Evolutionary conservation across 2,113 vertebrate species (phyloP).

Genomic region (Pimephales promelas): DNA sequence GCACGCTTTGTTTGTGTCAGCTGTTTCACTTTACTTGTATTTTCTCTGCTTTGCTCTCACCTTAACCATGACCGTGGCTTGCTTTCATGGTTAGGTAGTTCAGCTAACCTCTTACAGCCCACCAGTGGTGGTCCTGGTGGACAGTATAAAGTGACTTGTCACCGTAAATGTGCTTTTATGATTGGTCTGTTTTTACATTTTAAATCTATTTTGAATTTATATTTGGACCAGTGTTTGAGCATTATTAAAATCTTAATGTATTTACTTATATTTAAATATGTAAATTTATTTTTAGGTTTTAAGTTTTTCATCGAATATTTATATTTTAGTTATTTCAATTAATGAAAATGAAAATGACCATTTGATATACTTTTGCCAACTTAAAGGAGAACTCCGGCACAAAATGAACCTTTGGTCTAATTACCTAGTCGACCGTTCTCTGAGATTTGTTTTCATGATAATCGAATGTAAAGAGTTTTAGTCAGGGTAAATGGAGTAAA

Average conservation of each 20-base stretch:
- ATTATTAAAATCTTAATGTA: not conserved
- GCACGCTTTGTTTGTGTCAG: slow-evolving; percentile 6
- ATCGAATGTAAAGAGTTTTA: too few relatives aligned
- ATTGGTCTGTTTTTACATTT: slow-evolving; percentile 24
- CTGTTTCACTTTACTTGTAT: slow-evolving; percentile 55
- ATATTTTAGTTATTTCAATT: too few relatives aligned
- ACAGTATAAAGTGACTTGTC: slow-evolving; percentile 25
- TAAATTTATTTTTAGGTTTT: too few relatives aligned
- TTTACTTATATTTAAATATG: not conserved
- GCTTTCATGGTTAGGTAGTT: slow-evolving; percentile 51
- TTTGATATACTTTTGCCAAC: too few relatives aligned
- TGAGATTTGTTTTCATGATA: too few relatives aligned
- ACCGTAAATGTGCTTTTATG: slow-evolving; percentile 8
- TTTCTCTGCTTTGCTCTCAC: slow-evolving; percentile 41
- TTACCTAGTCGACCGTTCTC: too few relatives aligned
- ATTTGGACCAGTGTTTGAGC: not conserved
- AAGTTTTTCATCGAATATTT: too few relatives aligned
- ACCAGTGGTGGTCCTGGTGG: slow-evolving; percentile 14
- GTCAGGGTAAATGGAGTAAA: too few relatives aligned
- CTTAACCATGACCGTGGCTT: slow-evolving; percentile 32
- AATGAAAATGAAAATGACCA: too few relatives aligned
- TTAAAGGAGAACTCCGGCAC: too few relatives aligned
- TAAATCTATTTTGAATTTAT: not conserved
- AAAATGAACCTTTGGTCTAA: too few relatives aligned
- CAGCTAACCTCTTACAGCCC: slow-evolving; percentile 56